A percentile compares a stretch with the other conserved stretches of the same genome.
Evolutionary conservation across 2,113 vertebrate species (phyloP).

Genomic region (Tursiops truncatus): DNA sequence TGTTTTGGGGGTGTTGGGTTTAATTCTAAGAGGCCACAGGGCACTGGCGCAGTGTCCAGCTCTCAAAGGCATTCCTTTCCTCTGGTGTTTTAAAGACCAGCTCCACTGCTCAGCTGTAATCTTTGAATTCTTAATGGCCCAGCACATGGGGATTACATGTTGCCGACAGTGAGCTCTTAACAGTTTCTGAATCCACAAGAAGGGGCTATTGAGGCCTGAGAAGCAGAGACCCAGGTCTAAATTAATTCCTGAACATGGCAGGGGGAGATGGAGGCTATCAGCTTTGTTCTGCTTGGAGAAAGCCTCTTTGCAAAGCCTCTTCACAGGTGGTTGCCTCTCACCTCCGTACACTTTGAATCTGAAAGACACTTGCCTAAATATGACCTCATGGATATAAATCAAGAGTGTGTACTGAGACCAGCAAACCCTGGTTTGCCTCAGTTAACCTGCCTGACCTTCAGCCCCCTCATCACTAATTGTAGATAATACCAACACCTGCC

Average conservation of each 20-base stretch:
- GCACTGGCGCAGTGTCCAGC: rapidly evolving
- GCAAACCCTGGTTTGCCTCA: not conserved
- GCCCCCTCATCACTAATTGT: not conserved
- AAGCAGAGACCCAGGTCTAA: not conserved
- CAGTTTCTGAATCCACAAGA: not conserved
- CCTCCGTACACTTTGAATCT: not conserved
- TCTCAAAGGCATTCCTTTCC: not conserved
- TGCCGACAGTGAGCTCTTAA: not conserved
- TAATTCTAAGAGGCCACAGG: not conserved
- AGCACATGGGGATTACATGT: too few relatives aligned
- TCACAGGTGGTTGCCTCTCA: not conserved
- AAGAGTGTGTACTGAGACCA: not conserved
- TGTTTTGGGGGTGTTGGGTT: not conserved
- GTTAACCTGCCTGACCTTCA: not conserved
- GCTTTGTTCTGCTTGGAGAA: not conserved
- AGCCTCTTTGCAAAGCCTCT: not conserved
- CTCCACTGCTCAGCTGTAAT: not conserved
- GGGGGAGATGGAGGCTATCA: not conserved
- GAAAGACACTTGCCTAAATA: not conserved
- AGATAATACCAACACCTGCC: not conserved
- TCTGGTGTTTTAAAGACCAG: not conserved
- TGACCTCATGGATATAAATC: not conserved
- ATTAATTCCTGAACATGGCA: not conserved
- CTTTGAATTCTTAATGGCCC: not conserved
- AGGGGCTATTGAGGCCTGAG: not conserved